Base-by-base conservation (phyloP, 2,888 invertebrate genomes). In the Dromius quadrimaculatus region DNA sequence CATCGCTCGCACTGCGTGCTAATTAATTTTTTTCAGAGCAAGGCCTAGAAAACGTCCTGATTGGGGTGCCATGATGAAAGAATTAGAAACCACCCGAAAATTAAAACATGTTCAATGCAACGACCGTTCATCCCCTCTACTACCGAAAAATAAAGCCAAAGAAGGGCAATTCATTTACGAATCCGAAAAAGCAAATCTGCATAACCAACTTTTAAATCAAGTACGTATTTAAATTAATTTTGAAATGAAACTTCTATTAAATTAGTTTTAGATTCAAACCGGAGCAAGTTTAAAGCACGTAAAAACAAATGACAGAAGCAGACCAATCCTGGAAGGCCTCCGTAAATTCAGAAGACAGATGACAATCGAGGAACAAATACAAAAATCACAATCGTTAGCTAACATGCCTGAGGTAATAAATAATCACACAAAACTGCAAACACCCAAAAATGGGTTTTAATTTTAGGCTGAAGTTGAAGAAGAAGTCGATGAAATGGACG, bases 51-150 rank as follows among this genome's bases (percentile, higher is more conserved):
- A 87, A 78, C 87, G 94, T 74, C 95, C 95, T 0, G 95, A 95
- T 80, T 95, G 94, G 94, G 92, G 89, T 11, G 89, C 90, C 76
- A 91, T 95, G 90, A 92, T 95, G 90, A 94, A 94, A 81, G 95
- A 95, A 81, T 92, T 95, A n/a, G 94, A 94, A 79, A 84, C 88
- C 74, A 93, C 93, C 57, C 90, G 82, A 77, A 92, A 90, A 79
- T 83, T 95, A 74, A 90, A 89, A 78, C 91, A 94, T 78, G 93
- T 95, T 54, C 87, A 90, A 76, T 93, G 93, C 82, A 94, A 95
- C 82, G 95, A 95, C 81, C 87, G 93, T 83, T 91, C 86, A 22
- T 80, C 81, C 73, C 87, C 87, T 0, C 78, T 87, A 8, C 77
- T 87, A 38, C 84, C 86, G n/a, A 23, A 61, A 2, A 89, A 88